A percentile compares a stretch with the other conserved stretches of the same genome.
Conservation (phyloP, 2,797 vertebrate genomes). For the Schizopygopsis malacanthus region DNA sequence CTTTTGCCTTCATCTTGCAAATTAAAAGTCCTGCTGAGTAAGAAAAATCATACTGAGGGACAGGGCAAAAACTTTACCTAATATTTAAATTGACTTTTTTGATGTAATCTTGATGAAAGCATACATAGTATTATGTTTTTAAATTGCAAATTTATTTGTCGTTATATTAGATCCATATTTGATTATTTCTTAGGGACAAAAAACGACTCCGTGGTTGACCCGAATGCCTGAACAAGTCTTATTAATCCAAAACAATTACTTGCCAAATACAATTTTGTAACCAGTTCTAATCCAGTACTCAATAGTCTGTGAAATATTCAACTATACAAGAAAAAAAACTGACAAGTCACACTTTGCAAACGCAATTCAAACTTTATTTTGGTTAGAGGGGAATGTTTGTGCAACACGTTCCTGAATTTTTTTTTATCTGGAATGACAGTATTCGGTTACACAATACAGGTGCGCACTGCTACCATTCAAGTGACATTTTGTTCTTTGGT, state of each 20-base stretch:
- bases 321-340: neutral
- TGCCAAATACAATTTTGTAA: neutral
- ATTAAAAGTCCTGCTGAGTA: too few relatives aligned
- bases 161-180: too few relatives aligned
- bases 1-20: too few relatives aligned
- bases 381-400: slow-evolving; percentile 84
- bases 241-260: neutral
- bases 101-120: too few relatives aligned
- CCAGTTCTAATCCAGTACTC: neutral
- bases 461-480: slow-evolving; percentile 68
- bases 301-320: neutral
- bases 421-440: slow-evolving; percentile 79
- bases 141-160: too few relatives aligned
- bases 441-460: slow-evolving; percentile 76
- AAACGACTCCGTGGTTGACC: too few relatives aligned
- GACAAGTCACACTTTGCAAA: slow-evolving; percentile 65
- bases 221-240: too few relatives aligned
- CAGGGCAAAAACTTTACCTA: too few relatives aligned
- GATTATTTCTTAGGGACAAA: too few relatives aligned
- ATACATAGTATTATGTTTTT: too few relatives aligned
- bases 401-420: slow-evolving; percentile 83
- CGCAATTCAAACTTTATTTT: slow-evolving; percentile 83
- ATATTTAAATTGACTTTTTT: too few relatives aligned
- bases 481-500: slow-evolving; percentile 61
- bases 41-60: too few relatives aligned